Conservation (phyloP, 2,113 vertebrate genomes). For the Muntiacus muntjak region DNA sequence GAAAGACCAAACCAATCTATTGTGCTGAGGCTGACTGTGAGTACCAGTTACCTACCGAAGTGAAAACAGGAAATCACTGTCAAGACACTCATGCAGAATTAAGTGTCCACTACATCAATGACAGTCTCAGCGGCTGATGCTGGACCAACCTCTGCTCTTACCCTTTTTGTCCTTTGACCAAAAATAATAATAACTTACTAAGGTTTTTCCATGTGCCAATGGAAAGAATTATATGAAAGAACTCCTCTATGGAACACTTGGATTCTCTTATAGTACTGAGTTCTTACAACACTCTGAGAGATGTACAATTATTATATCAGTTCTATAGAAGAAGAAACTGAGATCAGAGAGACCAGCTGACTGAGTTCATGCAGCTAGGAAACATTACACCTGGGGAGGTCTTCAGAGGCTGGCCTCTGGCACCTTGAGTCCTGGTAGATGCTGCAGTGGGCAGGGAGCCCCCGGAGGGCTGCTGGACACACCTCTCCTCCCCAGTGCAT, state of each 20-base stretch:
- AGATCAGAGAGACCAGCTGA: background rate
- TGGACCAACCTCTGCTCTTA: background rate
- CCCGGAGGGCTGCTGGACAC: fast-evolving
- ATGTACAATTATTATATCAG: background rate
- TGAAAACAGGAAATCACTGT: background rate
- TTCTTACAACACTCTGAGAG: background rate
- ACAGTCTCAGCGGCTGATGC: background rate
- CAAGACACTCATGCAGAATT: background rate
- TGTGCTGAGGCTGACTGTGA: background rate
- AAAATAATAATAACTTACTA: background rate
- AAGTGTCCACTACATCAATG: background rate
- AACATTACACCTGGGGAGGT: background rate
- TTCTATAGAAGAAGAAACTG: background rate
- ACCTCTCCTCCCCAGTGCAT: background rate
- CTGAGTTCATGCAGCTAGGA: background rate
- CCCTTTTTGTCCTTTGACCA: background rate
- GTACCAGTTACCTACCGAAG: background rate
- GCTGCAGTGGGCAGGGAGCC: background rate
- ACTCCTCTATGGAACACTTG: background rate
- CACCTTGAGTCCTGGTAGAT: background rate
- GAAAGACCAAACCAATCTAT: background rate
- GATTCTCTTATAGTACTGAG: background rate
- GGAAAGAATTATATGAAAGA: background rate
- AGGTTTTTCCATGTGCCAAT: background rate
- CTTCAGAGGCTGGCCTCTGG: background rate